Percentiles rank a stretch among this genome's conserved stretches.
Conservation (phyloP, 53 echinoderm and acorn worm genomes). For the Henricia sp. region DNA sequence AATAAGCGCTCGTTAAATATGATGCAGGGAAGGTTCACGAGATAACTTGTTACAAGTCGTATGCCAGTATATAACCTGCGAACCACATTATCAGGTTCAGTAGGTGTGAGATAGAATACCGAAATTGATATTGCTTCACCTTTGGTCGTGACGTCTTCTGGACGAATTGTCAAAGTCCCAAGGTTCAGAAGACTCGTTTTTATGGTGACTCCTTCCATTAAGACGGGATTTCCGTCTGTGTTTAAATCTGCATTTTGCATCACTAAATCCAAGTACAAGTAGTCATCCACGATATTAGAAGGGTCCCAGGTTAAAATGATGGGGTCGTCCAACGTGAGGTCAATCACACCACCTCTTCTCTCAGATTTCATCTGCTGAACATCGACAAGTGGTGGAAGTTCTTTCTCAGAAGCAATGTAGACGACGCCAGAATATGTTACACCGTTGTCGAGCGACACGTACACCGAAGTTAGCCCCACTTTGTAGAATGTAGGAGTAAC, state of each 20-base stretch:
- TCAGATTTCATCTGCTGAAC: slow-evolving; percentile 9
- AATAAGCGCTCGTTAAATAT: too few species aligned
- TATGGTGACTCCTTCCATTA: slow-evolving; percentile 13
- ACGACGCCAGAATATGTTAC: slow-evolving; percentile 35
- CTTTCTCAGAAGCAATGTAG: too few species aligned
- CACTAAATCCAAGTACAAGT: too few species aligned
- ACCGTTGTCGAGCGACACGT: slow-evolving; percentile 48
- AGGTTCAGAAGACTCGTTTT: background rate
- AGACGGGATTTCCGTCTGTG: slow-evolving; percentile 1
- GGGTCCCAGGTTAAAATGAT: slow-evolving; percentile 48
- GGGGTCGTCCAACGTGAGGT: slow-evolving; percentile 2
- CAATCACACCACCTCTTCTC: background rate
- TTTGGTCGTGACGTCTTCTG: background rate
- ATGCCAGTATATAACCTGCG: too few species aligned
- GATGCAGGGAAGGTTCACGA: too few species aligned
- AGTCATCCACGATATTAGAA: background rate
- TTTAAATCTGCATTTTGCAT: background rate
- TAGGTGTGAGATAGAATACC: background rate
- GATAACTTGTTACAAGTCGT: too few species aligned
- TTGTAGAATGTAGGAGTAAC: slow-evolving; percentile 52
- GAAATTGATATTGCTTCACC: background rate
- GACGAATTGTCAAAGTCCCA: background rate
- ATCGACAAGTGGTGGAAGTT: slow-evolving; percentile 22
- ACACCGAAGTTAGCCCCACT: slow-evolving; percentile 28
- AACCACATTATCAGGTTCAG: too few species aligned